Percentiles rank a stretch among this genome's conserved stretches.
Conservation (phyloP, 2,113 vertebrate genomes). For the Climacteris rufus region DNA sequence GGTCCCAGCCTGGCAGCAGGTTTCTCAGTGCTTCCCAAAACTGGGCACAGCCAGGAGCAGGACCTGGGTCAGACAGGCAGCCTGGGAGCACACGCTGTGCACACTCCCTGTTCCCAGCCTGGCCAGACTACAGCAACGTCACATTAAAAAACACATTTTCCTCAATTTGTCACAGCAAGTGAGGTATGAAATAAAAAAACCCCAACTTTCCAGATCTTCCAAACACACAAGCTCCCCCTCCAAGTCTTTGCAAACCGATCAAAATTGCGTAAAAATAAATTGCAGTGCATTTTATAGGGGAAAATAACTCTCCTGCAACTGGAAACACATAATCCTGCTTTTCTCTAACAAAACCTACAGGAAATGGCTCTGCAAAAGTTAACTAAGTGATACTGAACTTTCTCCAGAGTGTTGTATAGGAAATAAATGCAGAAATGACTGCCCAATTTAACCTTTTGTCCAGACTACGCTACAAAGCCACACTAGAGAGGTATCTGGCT, state of each 20-base stretch:
- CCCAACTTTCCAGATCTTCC: background rate
- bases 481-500: background rate
- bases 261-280: constrained; percentile 4
- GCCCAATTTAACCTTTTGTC: constrained; percentile 28
- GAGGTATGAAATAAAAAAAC: background rate
- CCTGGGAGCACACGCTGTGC: rapidly evolving
- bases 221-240: background rate
- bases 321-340: constrained; percentile 16
- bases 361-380: constrained; percentile 49
- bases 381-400: constrained; percentile 51
- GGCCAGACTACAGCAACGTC: background rate
- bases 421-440: background rate
- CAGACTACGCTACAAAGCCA: background rate
- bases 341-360: constrained; percentile 33
- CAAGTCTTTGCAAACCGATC: background rate
- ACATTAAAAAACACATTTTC: background rate
- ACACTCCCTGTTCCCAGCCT: background rate
- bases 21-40: background rate
- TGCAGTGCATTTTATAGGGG: background rate
- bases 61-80: background rate
- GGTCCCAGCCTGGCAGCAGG: too few relatives aligned
- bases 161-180: constrained; percentile 19
- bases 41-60: background rate
- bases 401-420: constrained; percentile 35
- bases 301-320: constrained; percentile 5